These are phyloP conservation scores for Listronotus bonariensis DNA, from an alignment of 1,140 invertebrate species.

Conservation along the genomic window DNA sequence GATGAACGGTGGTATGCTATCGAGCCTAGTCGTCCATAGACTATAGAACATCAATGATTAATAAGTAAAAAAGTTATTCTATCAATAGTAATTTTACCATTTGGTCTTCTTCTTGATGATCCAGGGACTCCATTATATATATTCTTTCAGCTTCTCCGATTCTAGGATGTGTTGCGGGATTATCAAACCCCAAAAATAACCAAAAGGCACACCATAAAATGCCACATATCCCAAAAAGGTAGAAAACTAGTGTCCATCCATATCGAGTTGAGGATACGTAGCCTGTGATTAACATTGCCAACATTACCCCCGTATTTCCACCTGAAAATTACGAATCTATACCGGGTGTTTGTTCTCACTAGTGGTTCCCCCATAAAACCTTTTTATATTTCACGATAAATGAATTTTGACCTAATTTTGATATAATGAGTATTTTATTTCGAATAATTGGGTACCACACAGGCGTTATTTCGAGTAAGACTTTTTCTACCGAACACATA, in stretches of 20 bases:
- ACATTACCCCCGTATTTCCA: constrained; percentile 62
- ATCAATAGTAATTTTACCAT: constrained; percentile 6
- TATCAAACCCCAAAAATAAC: constrained; percentile 65
- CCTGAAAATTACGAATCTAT: constrained; percentile 23
- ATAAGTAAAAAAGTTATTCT: too few relatives aligned
- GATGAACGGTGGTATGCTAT: too few relatives aligned
- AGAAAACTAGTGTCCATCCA: constrained; percentile 81
- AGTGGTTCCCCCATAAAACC: too few relatives aligned
- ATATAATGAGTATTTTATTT: too few relatives aligned
- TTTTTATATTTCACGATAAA: too few relatives aligned
- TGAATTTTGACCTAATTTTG: too few relatives aligned
- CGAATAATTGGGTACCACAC: too few relatives aligned
- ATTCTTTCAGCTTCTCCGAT: constrained; percentile 64
- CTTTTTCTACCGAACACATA: too few relatives aligned
- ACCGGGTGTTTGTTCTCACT: too few relatives aligned
- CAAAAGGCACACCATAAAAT: constrained; percentile 66
- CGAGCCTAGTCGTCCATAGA: too few relatives aligned
- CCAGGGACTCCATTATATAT: constrained; percentile 64
- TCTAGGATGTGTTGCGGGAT: constrained; percentile 63
- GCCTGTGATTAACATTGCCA: constrained; percentile 71
- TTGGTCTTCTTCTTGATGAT: constrained; percentile 47
- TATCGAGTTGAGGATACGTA: constrained; percentile 62
- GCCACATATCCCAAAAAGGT: constrained; percentile 66
- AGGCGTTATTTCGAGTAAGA: too few relatives aligned
- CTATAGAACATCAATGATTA: too few relatives aligned